A percentile compares a stretch with the other conserved stretches of the same genome.
Evolutionary conservation across 37 sponge, comb jelly and placozoan genomes (phyloP).

Genomic region (Aplysina aerophoba): DNA sequence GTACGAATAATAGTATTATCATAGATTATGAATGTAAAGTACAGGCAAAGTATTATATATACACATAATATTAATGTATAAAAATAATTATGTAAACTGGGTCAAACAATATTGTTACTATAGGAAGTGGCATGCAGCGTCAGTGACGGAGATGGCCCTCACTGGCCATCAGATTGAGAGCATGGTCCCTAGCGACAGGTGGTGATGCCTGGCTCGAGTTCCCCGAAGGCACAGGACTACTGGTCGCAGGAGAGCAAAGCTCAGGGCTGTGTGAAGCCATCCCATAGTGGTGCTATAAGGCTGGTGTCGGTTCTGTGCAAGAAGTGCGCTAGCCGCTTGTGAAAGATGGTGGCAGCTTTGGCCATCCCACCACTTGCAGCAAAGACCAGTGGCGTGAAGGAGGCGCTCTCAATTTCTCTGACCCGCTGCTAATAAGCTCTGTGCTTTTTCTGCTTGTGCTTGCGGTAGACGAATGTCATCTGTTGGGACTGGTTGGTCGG

Average conservation of each 20-base stretch:
- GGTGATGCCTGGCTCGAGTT: too few species aligned
- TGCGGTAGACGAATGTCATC: background rate
- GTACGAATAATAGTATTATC: too few species aligned
- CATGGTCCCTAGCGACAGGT: too few species aligned
- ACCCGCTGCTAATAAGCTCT: background rate
- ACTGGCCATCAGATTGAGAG: too few species aligned
- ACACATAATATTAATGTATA: too few species aligned
- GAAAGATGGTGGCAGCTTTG: background rate
- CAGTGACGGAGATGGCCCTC: too few species aligned
- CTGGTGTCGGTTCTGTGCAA: background rate
- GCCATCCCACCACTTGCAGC: conserved; percentile 1
- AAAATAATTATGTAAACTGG: too few species aligned
- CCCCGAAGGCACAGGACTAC: background rate
- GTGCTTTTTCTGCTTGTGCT: background rate
- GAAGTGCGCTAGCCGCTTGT: background rate
- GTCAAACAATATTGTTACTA: too few species aligned
- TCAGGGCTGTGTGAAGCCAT: background rate
- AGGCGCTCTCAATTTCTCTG: background rate
- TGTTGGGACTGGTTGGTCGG: background rate
- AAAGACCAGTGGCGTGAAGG: background rate
- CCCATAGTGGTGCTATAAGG: background rate
- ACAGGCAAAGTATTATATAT: too few species aligned
- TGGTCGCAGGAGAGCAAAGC: background rate
- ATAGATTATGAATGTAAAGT: too few species aligned
- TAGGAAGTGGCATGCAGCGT: too few species aligned